These are phyloP conservation scores for Bombus confusus DNA, from an alignment of 1,140 invertebrate genomes.

Conservation along the genomic window DNA sequence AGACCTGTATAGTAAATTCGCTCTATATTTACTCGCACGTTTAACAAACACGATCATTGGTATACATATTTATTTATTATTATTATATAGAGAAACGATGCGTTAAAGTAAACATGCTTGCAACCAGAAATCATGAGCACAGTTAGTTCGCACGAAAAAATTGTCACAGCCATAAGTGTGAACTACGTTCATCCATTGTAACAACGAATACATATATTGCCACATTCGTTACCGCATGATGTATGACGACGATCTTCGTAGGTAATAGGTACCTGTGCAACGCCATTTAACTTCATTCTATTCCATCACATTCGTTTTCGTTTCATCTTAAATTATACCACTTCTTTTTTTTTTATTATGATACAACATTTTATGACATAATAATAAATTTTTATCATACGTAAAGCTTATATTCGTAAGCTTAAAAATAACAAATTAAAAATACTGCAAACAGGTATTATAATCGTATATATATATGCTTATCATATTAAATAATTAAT, in stretches of 20 bases:
- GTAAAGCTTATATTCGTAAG: background rate
- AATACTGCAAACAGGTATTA: background rate
- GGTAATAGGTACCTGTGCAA: background rate
- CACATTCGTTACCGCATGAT: background rate
- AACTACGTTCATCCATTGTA: background rate
- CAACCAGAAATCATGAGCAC: constrained; percentile 15
- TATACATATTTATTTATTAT: background rate
- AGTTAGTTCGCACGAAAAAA: background rate
- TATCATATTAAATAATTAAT: background rate
- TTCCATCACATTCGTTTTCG: background rate
- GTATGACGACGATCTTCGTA: background rate
- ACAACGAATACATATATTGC: background rate
- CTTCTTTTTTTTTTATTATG: background rate
- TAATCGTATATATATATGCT: constrained; percentile 11
- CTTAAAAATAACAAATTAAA: constrained; percentile 13
- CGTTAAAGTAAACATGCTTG: constrained; percentile 30
- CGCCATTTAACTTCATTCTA: background rate
- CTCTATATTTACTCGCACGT: background rate
- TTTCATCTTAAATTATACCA: background rate
- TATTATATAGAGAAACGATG: background rate
- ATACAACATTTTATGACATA: background rate
- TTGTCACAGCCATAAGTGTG: no score
- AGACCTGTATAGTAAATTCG: background rate
- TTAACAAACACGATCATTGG: background rate
- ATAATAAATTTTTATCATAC: background rate